Base-by-base conservation (phyloP, 2,888 invertebrate genomes). In the Notodonta ziczac region DNA sequence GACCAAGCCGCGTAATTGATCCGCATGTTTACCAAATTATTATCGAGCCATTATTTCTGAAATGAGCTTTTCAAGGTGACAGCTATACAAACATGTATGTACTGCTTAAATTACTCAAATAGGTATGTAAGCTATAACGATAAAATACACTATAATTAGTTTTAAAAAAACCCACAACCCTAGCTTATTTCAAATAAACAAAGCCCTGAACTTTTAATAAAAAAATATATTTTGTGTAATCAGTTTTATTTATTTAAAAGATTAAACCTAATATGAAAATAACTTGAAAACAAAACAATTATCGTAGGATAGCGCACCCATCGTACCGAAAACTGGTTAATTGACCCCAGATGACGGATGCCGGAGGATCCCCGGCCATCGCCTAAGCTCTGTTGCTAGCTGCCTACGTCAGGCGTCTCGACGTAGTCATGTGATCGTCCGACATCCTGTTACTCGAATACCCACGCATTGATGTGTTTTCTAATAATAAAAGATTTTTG, bases 391-490 rank as follows among this genome's bases (percentile, higher is more conserved):
- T 65, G 74, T 76, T 76, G 65, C 74, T 73, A 74, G 69, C 69
- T 67, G 71, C 69, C 74, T 70, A 66, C 67, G 64, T 60, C 61
- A 58, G 60, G 61, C 57, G 55, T 65, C 64, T 63, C 56, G 63
- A 70, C 63, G 54, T 24, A 66, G 65, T 71, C 73, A 73, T 73
- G 71, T 74, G 74, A 73, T 70, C 66, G 61, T 63, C 62, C 57
- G 56, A 75, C 69, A 74, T 74, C 74, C 76, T 74, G 67, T 73
- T 74, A 71, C 52, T 65, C 65, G 64, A 67, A 62, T 57, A 39
- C 66, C 65, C 68, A 67, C 61, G 24, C 39, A 57, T 46, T 68
- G 60, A 59, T 54, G 56, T 57, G 48, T 51, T 51, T 16, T 50
- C 16, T 50, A 16, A 48, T n/a, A 14, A 48, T 48, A 48, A 48